Evolutionary conservation across 2,888 invertebrate genomes (phyloP).

Genomic region (Drosophila trichaetosa): DNA sequence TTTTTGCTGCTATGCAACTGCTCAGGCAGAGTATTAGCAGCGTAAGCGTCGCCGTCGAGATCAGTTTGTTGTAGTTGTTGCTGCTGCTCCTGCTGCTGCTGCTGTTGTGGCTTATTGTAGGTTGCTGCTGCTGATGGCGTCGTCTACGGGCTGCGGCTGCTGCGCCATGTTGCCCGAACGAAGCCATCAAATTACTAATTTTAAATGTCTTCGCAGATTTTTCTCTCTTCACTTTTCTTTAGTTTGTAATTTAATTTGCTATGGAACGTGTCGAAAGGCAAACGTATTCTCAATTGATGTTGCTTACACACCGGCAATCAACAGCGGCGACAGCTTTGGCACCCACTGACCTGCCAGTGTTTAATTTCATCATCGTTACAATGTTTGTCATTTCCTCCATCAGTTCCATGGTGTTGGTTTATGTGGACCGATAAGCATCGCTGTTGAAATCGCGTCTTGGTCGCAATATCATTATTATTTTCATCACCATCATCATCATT

Average conservation of each 20-base stretch:
- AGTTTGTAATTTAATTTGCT: neutral
- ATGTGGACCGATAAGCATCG: constrained; percentile 20
- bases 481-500: constrained; percentile 17
- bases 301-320: constrained; percentile 30
- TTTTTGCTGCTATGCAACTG: constrained; percentile 72
- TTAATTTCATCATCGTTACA: constrained; percentile 35
- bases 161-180: constrained; percentile 60
- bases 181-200: constrained; percentile 66
- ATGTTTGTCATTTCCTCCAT: constrained; percentile 11
- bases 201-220: constrained; percentile 8
- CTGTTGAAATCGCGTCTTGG: constrained; percentile 21
- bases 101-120: neutral
- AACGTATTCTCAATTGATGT: constrained; percentile 28
- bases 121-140: constrained; percentile 37
- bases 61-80: constrained; percentile 66
- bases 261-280: constrained; percentile 36
- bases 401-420: constrained; percentile 27
- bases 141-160: constrained; percentile 49
- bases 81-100: constrained; percentile 46
- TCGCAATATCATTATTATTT: constrained; percentile 23
- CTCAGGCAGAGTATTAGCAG: constrained; percentile 68
- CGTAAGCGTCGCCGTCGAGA: constrained; percentile 69
- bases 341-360: constrained; percentile 44
- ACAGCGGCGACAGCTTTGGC: constrained; percentile 33
- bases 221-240: constrained; percentile 1